Evolutionary conservation across 53 echinoderm and acorn worm species (phyloP).

Genomic region (Crossaster papposus): DNA sequence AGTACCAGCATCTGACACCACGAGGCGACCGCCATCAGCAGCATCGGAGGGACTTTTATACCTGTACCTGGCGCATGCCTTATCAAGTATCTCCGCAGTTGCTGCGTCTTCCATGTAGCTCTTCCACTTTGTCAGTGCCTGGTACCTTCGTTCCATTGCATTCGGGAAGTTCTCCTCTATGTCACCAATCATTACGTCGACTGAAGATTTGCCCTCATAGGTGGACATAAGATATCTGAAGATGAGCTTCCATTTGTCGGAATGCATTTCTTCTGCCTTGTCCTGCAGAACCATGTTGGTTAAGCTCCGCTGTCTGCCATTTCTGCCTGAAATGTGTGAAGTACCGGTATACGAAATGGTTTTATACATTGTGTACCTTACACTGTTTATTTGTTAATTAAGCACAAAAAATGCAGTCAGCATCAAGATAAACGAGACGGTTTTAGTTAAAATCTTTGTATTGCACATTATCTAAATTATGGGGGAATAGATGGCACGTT

Average conservation of each 20-base stretch:
- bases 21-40: not conserved
- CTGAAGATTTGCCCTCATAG: not conserved
- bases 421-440: too few relatives aligned
- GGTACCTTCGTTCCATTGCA: slow-evolving; percentile 27
- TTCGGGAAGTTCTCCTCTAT: not conserved
- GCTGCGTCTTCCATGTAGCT: slow-evolving; percentile 7
- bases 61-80: slow-evolving; percentile 1
- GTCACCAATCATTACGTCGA: slow-evolving; percentile 29
- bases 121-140: slow-evolving; percentile 35
- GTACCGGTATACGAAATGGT: not conserved
- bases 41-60: not conserved
- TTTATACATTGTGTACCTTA: too few relatives aligned
- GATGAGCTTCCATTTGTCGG: slow-evolving; percentile 5
- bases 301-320: not conserved
- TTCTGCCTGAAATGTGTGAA: not conserved
- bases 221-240: slow-evolving; percentile 5
- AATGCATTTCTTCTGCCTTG: not conserved
- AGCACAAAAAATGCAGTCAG: too few relatives aligned
- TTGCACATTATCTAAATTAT: too few relatives aligned
- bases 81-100: not conserved
- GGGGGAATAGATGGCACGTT: too few relatives aligned
- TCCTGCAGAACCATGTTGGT: not conserved
- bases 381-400: too few relatives aligned
- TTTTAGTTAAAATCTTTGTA: too few relatives aligned
- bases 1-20: not conserved